Base-by-base conservation (phyloP, 2,797 vertebrate genomes). In the Acrossocheilus wenchowensis region DNA sequence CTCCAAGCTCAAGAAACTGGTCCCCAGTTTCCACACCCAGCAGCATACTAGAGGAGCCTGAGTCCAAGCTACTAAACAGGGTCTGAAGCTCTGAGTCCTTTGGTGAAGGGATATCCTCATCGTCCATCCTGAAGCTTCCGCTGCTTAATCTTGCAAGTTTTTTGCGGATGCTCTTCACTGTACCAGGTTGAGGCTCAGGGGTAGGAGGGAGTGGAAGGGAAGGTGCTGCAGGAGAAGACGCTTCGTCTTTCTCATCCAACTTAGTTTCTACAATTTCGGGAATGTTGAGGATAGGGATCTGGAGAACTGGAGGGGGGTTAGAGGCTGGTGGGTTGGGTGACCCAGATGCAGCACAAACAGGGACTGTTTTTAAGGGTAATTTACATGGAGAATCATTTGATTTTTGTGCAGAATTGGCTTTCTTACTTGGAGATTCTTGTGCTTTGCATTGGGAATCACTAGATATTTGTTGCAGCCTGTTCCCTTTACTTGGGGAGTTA, bases 91-190 rank as follows among this genome's bases (percentile, higher is more conserved):
- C 79, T 36, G 89, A 19, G 48, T 83, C 92, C 94, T 96, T 2
- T 90, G 95, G 0, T 90, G 79, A 91, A 88, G 86, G 92, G 79
- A 94, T 92, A 75, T 96, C 94, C 1, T 96, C 95, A 5, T 97
- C 96, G 57, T 97, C 96, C 2, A 94, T 90, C 2, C 94, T 95
- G 90, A 96, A 94, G 89, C 93, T 96, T 89, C 95, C 94, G 23
- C 95, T 96, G 86, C 96, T 95, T 72, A 97, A 90, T 71, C 97
- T 95, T 77, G 95, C 92, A 41, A 96, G 93, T 88, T 96, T 95
- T 90, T 92, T 97, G 6, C 95, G 95, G 26, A 94, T 91, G 36
- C 91, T 95, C 54, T 94, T 95, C 52, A 96, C 95, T 2, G 95
- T 96, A 83, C 96, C 88, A 0, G 93, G 93, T 34, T 89, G 93